Evolutionary conservation across 2,888 invertebrate species (phyloP).

Genomic region (Acleris cristana): DNA sequence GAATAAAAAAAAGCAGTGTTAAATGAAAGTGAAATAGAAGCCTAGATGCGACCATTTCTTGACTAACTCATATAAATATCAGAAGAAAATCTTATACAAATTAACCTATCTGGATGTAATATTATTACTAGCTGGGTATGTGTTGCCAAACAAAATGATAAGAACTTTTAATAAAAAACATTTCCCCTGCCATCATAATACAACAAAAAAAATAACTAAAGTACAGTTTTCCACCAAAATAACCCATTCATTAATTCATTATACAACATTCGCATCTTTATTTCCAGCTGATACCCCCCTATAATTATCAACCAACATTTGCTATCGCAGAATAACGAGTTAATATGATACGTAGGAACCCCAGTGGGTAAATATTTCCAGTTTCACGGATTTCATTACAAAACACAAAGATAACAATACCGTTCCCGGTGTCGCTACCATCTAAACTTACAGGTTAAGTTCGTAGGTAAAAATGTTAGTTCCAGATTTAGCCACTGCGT

Average conservation of each 20-base stretch:
- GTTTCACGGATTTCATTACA: slow-evolving; percentile 30
- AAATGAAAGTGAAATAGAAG: too few relatives aligned
- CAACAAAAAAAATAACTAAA: neutral
- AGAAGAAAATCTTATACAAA: too few relatives aligned
- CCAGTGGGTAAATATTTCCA: slow-evolving; percentile 25
- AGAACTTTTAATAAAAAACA: too few relatives aligned
- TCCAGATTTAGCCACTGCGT: slow-evolving; percentile 11
- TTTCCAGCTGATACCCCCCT: slow-evolving; percentile 15
- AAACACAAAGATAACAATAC: slow-evolving; percentile 3
- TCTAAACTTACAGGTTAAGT: neutral
- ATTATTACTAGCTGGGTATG: too few relatives aligned
- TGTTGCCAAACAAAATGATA: too few relatives aligned
- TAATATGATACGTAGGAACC: slow-evolving; percentile 23
- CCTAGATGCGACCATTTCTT: too few relatives aligned
- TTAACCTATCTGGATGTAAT: too few relatives aligned
- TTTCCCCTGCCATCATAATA: too few relatives aligned
- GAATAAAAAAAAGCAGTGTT: too few relatives aligned
- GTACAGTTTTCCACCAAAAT: neutral
- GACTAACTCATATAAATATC: too few relatives aligned
- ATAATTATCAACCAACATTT: slow-evolving; percentile 33
- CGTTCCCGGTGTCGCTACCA: slow-evolving; percentile 7
- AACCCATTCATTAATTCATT: slow-evolving; percentile 21
- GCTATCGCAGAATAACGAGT: slow-evolving; percentile 26
- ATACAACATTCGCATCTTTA: slow-evolving; percentile 19
- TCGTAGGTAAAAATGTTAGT: slow-evolving; percentile 13